These are phyloP conservation scores for Ptilorrhoa leucosticta DNA, from an alignment of 2,113 vertebrate genomes.

Conservation along the genomic window DNA sequence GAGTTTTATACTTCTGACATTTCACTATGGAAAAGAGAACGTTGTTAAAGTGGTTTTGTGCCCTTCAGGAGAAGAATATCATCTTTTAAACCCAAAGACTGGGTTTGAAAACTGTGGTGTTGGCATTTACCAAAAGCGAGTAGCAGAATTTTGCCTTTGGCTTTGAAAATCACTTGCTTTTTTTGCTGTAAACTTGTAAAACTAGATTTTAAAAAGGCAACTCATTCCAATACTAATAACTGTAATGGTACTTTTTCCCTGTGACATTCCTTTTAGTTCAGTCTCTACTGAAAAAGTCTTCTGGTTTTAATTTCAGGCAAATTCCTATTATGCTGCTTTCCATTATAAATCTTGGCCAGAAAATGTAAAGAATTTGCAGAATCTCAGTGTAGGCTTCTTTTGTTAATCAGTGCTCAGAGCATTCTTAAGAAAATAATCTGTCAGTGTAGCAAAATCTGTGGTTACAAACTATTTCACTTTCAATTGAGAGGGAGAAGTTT, in stretches of 20 bases:
- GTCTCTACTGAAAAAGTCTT: not conserved
- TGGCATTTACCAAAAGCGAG: not conserved
- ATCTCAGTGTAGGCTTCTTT: not conserved
- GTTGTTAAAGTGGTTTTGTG: not conserved
- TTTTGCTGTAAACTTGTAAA: not conserved
- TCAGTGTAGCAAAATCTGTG: not conserved
- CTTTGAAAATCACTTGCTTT: not conserved
- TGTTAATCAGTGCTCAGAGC: not conserved
- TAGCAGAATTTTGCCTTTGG: not conserved
- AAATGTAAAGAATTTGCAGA: slow-evolving; percentile 51
- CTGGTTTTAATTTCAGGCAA: slow-evolving; percentile 25
- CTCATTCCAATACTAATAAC: not conserved
- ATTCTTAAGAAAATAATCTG: not conserved
- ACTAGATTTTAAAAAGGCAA: not conserved
- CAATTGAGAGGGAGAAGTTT: not conserved
- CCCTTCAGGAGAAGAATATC: not conserved
- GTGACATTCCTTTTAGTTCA: not conserved
- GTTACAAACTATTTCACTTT: not conserved
- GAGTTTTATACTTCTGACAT: not conserved
- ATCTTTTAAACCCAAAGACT: not conserved
- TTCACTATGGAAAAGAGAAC: not conserved
- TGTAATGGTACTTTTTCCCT: not conserved
- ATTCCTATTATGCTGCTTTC: not conserved
- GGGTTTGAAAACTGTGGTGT: not conserved
- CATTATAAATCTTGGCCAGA: not conserved